Base-by-base conservation (phyloP, 2,888 invertebrate genomes). In the Brachyptera putata region DNA sequence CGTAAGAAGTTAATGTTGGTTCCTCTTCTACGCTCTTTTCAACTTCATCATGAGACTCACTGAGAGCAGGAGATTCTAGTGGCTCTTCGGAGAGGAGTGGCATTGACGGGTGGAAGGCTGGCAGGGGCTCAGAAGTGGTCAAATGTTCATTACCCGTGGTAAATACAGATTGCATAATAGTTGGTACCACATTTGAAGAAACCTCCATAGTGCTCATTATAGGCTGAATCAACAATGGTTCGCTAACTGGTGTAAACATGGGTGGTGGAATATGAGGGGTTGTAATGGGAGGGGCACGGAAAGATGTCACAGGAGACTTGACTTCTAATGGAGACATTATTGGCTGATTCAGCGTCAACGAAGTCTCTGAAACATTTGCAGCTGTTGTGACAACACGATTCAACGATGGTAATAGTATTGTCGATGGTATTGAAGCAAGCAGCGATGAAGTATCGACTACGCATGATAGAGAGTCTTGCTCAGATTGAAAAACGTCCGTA, bases 311-410 rank as follows among this genome's bases (percentile, higher is more conserved):
- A 14, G 26, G 5, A 7, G 63, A 63, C 3, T 89, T 88, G 22
- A 86, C 80, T 73, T 90, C 90, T 24, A 87, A 74, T 0, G 90
- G 86, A 1, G 90, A 87, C 91, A 91, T 91, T 57, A 91, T 91
- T 0, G 91, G 87, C 72, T 86, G 88, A 70, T 89, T 82, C 14
- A 89, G 77, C 11, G 85, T 82, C 3, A 87, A 79, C 66, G 87
- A 89, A 0, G 90, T 90, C 72, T 89, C 90, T 2, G 85, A 81
- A 0, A 89, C 87, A 58, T 77, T 76, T 68, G 79, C 76, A 73
- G 73, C 81, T 74, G 68, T 80, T 71, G 60, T 80, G 70, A 67
- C 34, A n/a, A 48, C 18, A 9, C 53, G 18, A 26, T 56, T 22
- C 22, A 62, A 14, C 30, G 64, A 62, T n/a, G 62, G 81, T 74